A percentile compares a stretch with the other conserved stretches of the same genome.
These are phyloP conservation scores for Jacana jacana DNA, from an alignment of 2,113 vertebrate species.

Conservation along the genomic window DNA sequence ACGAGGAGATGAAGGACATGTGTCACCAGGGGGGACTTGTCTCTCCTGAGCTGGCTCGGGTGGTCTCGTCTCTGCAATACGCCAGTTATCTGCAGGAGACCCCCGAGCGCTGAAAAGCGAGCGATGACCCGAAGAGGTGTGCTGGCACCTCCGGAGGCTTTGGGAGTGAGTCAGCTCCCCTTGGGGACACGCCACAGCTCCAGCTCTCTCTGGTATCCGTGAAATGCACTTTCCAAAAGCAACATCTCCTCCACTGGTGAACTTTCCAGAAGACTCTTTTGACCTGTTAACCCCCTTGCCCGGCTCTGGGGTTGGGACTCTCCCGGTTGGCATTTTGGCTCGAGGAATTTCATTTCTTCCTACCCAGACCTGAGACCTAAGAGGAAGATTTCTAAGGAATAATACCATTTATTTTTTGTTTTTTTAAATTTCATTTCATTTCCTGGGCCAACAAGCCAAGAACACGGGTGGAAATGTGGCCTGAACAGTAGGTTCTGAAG, in stretches of 20 bases:
- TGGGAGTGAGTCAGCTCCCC: conserved; percentile 16
- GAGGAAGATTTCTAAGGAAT: not conserved
- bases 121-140: not conserved
- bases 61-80: not conserved
- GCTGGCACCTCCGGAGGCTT: conserved; percentile 18
- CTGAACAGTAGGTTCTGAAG: not conserved
- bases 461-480: not conserved
- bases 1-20: not conserved
- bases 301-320: not conserved
- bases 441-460: not conserved
- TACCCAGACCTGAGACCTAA: not conserved
- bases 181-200: not conserved
- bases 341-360: not conserved
- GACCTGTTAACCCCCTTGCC: not conserved
- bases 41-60: not conserved
- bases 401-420: no score
- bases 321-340: not conserved
- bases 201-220: conserved; percentile 9
- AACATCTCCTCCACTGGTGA: not conserved
- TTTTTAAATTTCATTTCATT: not conserved
- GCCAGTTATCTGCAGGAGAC: not conserved
- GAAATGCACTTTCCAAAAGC: conserved; percentile 18
- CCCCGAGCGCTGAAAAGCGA: not conserved
- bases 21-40: not conserved
- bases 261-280: not conserved